Evolutionary conservation across 2,113 vertebrate genomes (phyloP).

Genomic region (Eurypyga helias): DNA sequence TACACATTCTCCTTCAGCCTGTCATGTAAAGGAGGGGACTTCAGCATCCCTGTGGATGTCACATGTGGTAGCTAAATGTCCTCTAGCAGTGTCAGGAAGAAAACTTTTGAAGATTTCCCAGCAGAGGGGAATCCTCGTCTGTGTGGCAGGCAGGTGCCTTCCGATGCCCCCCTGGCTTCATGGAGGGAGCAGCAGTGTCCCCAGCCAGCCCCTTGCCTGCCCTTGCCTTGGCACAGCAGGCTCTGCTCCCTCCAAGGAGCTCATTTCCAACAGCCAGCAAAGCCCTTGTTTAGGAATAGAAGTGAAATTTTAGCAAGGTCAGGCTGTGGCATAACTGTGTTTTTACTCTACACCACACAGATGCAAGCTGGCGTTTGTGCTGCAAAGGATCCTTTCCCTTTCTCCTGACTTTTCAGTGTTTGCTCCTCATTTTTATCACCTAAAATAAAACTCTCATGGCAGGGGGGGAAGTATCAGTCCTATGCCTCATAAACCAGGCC

Average conservation of each 20-base stretch:
- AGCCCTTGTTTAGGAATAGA: rapidly evolving
- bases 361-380: neutral
- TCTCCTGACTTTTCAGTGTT: neutral
- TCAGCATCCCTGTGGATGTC: neutral
- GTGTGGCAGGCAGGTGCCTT: rapidly evolving
- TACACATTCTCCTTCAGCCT: neutral
- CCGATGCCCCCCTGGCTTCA: rapidly evolving
- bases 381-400: neutral
- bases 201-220: neutral
- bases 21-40: neutral
- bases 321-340: neutral
- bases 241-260: neutral
- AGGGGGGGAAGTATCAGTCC: neutral
- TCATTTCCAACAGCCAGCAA: neutral
- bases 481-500: neutral
- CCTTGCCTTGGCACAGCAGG: neutral
- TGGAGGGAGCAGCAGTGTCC: neutral
- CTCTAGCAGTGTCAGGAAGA: neutral
- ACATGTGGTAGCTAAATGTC: rapidly evolving
- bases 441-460: neutral
- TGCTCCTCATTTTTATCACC: neutral
- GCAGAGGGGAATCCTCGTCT: neutral
- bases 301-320: neutral
- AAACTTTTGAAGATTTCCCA: neutral
- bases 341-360: neutral